These are phyloP conservation scores for Petroica traversi DNA, from an alignment of 2,113 vertebrate species.

Conservation along the genomic window DNA sequence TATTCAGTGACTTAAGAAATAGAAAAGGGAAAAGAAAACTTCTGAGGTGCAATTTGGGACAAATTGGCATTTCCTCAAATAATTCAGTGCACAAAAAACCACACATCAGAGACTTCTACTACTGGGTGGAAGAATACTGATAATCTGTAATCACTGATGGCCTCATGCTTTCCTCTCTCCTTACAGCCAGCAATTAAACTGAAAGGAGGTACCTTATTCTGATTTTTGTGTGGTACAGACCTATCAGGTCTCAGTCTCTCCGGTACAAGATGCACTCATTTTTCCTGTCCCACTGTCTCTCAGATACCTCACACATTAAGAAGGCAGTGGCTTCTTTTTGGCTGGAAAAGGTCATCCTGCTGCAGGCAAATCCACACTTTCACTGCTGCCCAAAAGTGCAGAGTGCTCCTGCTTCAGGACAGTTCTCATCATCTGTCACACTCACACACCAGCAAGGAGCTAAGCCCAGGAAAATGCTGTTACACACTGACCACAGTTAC, in stretches of 20 bases:
- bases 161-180: background rate
- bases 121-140: background rate
- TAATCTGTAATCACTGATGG: background rate
- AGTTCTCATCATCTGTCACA: background rate
- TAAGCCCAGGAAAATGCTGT: background rate
- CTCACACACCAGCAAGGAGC: background rate
- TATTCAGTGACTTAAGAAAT: background rate
- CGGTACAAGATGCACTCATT: background rate
- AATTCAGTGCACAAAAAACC: background rate
- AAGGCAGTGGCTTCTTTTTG: background rate
- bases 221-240: background rate
- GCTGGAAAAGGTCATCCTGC: background rate
- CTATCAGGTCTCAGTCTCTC: background rate
- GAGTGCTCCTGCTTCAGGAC: background rate
- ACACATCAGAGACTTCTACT: background rate
- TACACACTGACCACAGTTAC: background rate
- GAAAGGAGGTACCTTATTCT: background rate
- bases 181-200: background rate
- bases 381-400: background rate
- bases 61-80: background rate
- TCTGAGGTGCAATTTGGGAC: background rate
- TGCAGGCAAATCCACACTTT: background rate
- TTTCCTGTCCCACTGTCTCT: background rate
- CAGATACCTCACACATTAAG: accelerated
- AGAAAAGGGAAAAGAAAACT: background rate